Evolutionary conservation across 2,797 vertebrate species (phyloP), one percentile per base, ranked within the genome.

Genomic region (Euphonia xanthogaster): DNA sequence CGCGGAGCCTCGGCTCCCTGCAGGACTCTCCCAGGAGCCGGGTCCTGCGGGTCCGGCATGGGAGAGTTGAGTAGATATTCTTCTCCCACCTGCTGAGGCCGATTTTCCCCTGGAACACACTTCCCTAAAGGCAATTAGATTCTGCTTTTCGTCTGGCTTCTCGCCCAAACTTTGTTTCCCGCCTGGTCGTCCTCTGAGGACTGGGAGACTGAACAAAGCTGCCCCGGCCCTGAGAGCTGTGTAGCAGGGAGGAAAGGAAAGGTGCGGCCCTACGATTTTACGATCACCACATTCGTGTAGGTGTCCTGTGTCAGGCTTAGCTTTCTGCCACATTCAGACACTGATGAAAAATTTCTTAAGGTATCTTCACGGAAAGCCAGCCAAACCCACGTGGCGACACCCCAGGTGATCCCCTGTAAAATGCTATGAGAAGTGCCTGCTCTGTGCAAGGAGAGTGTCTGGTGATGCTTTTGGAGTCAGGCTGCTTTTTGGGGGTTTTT

Each of bases 51-150:
- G 44, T 61, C 30, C 74, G 19, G 51, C 9, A 21, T 62, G 53
- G 65, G 47, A 85, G 40, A 30, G 21, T 20, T 13, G 58, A 48
- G 62, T 39, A 28, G 14, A 9, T 1, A 3, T 10, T 37, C 44
- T 84, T 75, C 47, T 92, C 71, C 80, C 92, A 94, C 80, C 77
- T 84, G 62, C 83, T 73, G 80, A 68, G 71, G 24, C 15, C 7
- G n/a, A 37, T 70, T 84, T 70, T 17, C n/a, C 39, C 35, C 45
- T 35, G n/a, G 23, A 85, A 79, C 71, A 37, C 31, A 8, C 13
- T 75, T 75, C 12, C 13, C 51, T 21, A 4, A n/a, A 68, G n/a
- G 44, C 33, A 23, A 63, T 44, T 18, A n/a, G 31, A 16, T 83
- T 19, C 47, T 71, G 30, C 35, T 63, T 44, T 70, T 88, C 9